These are phyloP conservation scores for Callithrix jacchus DNA, from an alignment of 2,113 vertebrate genomes.

Conservation along the genomic window DNA sequence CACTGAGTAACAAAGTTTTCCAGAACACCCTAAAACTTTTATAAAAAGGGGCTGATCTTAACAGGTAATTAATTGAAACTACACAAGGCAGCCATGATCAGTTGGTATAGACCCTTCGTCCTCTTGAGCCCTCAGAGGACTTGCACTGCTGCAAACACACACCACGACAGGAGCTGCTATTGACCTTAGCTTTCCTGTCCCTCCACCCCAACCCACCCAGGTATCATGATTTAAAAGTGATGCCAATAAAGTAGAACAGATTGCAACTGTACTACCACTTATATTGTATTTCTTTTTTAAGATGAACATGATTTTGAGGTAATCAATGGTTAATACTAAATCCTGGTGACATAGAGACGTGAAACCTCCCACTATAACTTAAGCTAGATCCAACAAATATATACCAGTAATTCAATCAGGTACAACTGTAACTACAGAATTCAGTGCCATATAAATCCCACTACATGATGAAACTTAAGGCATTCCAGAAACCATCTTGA, in stretches of 20 bases:
- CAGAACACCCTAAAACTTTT: not conserved
- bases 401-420: not conserved
- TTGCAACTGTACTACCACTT: not conserved
- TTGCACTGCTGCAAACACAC: not conserved
- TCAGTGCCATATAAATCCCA: conserved; percentile 5
- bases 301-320: not conserved
- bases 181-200: rapidly evolving
- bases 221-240: no score
- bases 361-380: conserved; percentile 19
- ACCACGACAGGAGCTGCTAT: rapidly evolving
- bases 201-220: not conserved
- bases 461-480: not conserved
- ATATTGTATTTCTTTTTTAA: not conserved
- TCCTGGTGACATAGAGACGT: not conserved
- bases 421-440: not conserved
- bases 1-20: not conserved
- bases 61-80: not conserved
- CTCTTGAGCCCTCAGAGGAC: not conserved
- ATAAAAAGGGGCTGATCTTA: not conserved
- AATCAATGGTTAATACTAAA: not conserved
- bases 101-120: not conserved
- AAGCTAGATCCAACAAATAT: not conserved
- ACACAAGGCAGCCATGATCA: not conserved
- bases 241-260: not conserved
- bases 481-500: conserved; percentile 13